phyloP scores from a whole-genome alignment of 2,113 vertebrate genomes.

The Cnemophilus loriae region DNA sequence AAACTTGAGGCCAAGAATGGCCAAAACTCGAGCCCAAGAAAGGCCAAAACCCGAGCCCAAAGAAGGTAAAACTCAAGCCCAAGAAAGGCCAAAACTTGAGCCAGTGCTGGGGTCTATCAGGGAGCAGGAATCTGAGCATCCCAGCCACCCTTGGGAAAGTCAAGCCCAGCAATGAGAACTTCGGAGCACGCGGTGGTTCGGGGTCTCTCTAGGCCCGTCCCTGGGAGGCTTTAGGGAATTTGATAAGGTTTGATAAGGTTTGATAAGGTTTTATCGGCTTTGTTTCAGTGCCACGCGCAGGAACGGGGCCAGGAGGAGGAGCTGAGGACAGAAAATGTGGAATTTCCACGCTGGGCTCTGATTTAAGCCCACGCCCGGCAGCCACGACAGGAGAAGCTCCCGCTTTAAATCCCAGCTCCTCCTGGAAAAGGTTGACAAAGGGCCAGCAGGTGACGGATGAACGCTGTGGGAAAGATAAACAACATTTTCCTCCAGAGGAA shows the following conservation, averaged over 20 bases:
- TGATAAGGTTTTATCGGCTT: not conserved
- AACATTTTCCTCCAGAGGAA: not conserved
- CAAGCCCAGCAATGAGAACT: not conserved
- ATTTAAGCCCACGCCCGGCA: not conserved
- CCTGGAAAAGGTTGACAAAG: not conserved
- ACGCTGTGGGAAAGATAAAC: not conserved
- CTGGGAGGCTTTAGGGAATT: not conserved
- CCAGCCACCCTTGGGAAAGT: not conserved
- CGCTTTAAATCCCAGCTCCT: not conserved
- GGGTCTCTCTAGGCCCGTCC: not conserved
- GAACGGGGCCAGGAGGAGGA: not conserved
- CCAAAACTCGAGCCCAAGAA: not conserved
- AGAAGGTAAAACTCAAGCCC: not conserved
- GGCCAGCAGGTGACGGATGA: not conserved
- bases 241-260: not conserved
- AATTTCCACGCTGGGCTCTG: not conserved
- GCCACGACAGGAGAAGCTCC: not conserved
- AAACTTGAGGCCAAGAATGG: not conserved
- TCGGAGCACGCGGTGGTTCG: not conserved
- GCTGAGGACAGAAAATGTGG: not conserved
- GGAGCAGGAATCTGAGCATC: not conserved
- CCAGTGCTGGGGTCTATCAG: rapidly evolving
- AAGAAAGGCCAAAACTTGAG: rapidly evolving
- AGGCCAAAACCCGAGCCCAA: not conserved
- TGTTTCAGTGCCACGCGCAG: not conserved